These are phyloP conservation scores for Limenitis camilla DNA, from an alignment of 2,888 invertebrate species.

Conservation along the genomic window DNA sequence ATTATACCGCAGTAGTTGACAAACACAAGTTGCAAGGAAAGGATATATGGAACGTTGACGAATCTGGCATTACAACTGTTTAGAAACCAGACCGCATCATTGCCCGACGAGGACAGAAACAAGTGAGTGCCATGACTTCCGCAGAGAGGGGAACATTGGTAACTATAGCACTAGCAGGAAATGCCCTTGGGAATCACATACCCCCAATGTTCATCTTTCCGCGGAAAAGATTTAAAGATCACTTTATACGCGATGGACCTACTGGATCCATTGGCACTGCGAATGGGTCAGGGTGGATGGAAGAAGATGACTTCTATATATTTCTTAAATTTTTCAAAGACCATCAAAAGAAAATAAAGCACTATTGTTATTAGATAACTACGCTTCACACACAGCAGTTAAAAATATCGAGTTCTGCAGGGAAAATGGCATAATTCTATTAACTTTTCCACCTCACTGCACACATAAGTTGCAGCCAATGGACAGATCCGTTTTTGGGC, in stretches of 20 bases:
- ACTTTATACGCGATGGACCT: no score
- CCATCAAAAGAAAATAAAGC: no score
- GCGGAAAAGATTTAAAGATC: no score
- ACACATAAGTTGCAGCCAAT: constrained; percentile 22
- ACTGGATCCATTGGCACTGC: no score
- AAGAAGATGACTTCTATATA: no score
- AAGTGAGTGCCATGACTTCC: constrained; percentile 41
- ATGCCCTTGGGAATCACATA: no score
- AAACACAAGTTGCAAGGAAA: constrained; percentile 15
- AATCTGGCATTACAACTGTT: constrained; percentile 44
- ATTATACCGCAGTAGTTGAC: constrained; percentile 8
- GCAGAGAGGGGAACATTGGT: constrained; percentile 19
- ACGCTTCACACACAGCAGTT: constrained; percentile 19
- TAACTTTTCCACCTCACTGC: constrained; percentile 24
- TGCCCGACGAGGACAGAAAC: constrained; percentile 37
- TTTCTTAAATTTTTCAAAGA: no score
- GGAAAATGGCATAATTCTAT: constrained; percentile 9
- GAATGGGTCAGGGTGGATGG: no score
- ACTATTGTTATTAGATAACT: constrained; percentile 24
- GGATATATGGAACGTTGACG: constrained; percentile 45
- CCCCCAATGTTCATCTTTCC: no score
- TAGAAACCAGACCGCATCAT: constrained; percentile 41
- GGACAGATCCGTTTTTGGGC: constrained; percentile 23
- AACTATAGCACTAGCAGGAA: no score
- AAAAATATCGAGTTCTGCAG: constrained; percentile 16